phyloP scores from a whole-genome alignment of 2,888 invertebrate species.

The Spodoptera littoralis region DNA sequence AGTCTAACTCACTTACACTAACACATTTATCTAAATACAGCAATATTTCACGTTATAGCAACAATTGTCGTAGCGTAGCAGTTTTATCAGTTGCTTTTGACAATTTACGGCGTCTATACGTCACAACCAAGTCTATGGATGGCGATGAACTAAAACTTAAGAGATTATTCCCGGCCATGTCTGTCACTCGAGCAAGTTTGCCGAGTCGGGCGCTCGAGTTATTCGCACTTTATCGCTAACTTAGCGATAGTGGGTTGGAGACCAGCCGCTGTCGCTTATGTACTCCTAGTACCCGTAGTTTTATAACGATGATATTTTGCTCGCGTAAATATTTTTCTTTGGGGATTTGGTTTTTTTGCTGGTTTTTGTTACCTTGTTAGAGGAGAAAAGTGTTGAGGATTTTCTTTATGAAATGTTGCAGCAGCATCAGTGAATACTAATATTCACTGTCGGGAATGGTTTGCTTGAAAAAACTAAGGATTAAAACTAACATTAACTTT shows the following conservation, averaged over 20 bases:
- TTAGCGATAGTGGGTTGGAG: constrained; percentile 57
- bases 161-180: constrained; percentile 66
- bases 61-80: constrained; percentile 34
- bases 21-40: constrained; percentile 19
- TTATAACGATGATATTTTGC: constrained; percentile 38
- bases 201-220: constrained; percentile 58
- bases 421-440: too few species aligned
- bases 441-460: too few species aligned
- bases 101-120: constrained; percentile 56
- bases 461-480: too few species aligned
- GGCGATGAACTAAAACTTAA: constrained; percentile 62
- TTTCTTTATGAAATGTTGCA: too few species aligned
- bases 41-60: constrained; percentile 36
- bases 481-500: too few species aligned
- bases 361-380: too few species aligned
- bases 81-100: constrained; percentile 56
- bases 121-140: constrained; percentile 51
- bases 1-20: constrained; percentile 2
- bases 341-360: neutral
- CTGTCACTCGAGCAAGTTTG: constrained; percentile 61
- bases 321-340: constrained; percentile 19
- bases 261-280: constrained; percentile 59
- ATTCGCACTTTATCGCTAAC: constrained; percentile 66
- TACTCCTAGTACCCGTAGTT: constrained; percentile 53
- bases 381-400: too few species aligned